Evolutionary conservation across 2,888 invertebrate species (phyloP).

Genomic region (Amiota mariae): DNA sequence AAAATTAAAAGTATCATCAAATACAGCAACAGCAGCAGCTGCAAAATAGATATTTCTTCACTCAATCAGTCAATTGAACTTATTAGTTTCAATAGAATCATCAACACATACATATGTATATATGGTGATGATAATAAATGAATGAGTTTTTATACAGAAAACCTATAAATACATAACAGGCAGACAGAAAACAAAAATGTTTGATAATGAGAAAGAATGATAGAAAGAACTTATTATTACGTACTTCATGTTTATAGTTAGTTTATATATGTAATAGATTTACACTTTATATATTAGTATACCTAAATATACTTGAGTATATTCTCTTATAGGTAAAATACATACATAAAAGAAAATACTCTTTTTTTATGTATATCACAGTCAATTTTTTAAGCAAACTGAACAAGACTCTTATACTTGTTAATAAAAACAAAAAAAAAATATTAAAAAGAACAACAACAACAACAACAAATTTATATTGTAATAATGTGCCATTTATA

Average conservation of each 20-base stretch:
- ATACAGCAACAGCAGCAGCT: constrained; percentile 58
- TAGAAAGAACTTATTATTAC: background rate
- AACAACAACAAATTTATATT: constrained; percentile 24
- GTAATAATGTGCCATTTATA: constrained; percentile 31
- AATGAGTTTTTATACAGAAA: too few species aligned
- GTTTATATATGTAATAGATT: constrained; percentile 24
- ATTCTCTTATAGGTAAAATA: too few species aligned
- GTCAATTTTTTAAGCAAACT: constrained; percentile 60
- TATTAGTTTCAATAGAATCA: too few species aligned
- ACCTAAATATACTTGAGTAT: constrained; percentile 25
- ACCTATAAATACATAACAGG: background rate
- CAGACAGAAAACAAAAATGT: constrained; percentile 9
- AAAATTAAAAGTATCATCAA: constrained; percentile 69
- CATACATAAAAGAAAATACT: too few species aligned
- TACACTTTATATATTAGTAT: constrained; percentile 40
- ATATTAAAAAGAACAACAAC: too few species aligned
- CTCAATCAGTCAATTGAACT: background rate
- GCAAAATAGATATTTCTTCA: constrained; percentile 35
- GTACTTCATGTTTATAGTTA: constrained; percentile 30
- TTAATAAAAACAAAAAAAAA: constrained; percentile 30
- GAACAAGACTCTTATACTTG: constrained; percentile 50
- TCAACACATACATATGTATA: too few species aligned
- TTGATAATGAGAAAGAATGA: constrained; percentile 1
- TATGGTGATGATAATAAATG: background rate
- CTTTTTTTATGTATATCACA: constrained; percentile 44